Base-by-base conservation (phyloP, 30 jellyfish, hydroid and myxozoan species). In the Hydractinia echinata region DNA sequence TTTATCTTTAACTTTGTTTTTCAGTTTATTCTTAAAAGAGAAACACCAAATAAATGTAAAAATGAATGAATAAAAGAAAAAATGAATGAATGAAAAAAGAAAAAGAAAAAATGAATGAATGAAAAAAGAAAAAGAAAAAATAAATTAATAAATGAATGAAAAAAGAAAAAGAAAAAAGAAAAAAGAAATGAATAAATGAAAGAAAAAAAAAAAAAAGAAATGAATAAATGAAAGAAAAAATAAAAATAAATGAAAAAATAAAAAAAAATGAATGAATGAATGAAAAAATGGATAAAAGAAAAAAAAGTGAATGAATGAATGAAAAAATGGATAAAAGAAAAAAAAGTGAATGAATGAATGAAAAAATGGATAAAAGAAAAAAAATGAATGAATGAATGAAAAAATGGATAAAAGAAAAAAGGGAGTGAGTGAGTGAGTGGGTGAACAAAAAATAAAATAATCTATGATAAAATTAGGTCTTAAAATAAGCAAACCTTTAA, bases 1-100 rank as follows among this genome's bases (percentile, higher is more conserved):
- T 52, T 53, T 77, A 8, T 56, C 20, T 77, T 53, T 77, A 9
- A 77, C 5, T 62, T 77, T 77, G 16, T 77, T 77, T 77, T 77
- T 30, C 44, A 30, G 44, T 30, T 30, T 30, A 30, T 30, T 30
- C 44, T 30, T 30, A 30, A 30, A 30, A 30, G 2, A 30, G 44
- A 30, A 30, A 30, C 44, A 30, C 44, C 44, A 30, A 30, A 30
- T 30, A 30, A 30, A 30, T 1, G 44, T 0, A 30, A 30, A 30
- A 30, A 30, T 30, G 1, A 30, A 30, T 30, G 44, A 30, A 30
- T 30, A 2, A 30, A 30, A 0, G 44, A 30, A 30, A 14, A 68
- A 68, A 68, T 68, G 51, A 11, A 11, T 68, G 52, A 68, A 68
- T 11, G 0, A 11, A 68, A 68, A 14, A 14, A 11, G 1, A 1